Conservation (phyloP, 2,113 vertebrate genomes). For the Toxotes chatareus region DNA sequence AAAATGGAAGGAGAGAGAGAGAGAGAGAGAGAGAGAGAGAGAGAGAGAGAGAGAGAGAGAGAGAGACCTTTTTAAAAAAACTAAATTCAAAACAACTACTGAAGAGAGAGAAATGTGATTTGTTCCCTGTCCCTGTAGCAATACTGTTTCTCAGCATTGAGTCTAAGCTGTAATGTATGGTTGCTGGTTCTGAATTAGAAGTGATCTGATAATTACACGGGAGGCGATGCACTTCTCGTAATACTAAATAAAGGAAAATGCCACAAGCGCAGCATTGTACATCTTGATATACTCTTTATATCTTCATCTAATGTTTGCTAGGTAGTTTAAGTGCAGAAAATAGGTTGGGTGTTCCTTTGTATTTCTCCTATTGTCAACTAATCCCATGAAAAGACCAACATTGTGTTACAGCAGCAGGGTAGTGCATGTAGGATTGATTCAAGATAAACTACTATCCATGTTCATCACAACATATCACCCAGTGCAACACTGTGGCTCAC, state of each 20-base stretch:
- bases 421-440: not conserved
- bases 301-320: not conserved
- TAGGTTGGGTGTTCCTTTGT: not conserved
- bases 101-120: constrained; percentile 50
- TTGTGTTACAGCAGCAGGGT: not conserved
- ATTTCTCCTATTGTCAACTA: not conserved
- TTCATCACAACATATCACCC: not conserved
- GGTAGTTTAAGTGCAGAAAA: not conserved
- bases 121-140: constrained; percentile 44
- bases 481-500: not conserved
- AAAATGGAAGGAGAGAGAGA: constrained; percentile 52
- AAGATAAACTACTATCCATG: not conserved
- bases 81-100: constrained; percentile 59
- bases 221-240: constrained; percentile 7
- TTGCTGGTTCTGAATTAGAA: constrained; percentile 36
- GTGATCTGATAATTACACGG: constrained; percentile 45
- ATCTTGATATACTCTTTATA: not conserved
- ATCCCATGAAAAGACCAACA: not conserved
- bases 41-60: not conserved
- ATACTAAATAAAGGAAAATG: constrained; percentile 27
- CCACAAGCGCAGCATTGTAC: not conserved
- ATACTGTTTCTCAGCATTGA: constrained; percentile 17
- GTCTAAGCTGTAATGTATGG: constrained; percentile 28
- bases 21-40: constrained; percentile 15
- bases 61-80: constrained; percentile 22